These are phyloP conservation scores for Megathymus violae DNA, from an alignment of 1,140 invertebrate genomes.

Conservation along the genomic window DNA sequence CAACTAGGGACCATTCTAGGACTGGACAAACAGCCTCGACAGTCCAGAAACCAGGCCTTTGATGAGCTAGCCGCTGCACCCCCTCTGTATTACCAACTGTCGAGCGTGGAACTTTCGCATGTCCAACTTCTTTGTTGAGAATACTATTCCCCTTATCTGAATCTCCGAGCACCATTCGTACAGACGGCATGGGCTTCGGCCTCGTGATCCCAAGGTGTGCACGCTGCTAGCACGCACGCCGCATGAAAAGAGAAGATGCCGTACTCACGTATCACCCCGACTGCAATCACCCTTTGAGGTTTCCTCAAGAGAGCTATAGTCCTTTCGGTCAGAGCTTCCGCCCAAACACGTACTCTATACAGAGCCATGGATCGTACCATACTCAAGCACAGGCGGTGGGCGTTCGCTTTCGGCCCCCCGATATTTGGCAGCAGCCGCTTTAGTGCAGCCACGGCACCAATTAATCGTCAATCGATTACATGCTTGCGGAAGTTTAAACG, in stretches of 20 bases:
- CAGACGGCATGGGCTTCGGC: no score
- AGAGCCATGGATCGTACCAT: slow-evolving; percentile 3
- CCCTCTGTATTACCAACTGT: no score
- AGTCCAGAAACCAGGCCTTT: no score
- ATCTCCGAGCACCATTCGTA: no score
- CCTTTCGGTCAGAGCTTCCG: not conserved
- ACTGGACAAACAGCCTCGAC: no score
- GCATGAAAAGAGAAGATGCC: slow-evolving; percentile 8
- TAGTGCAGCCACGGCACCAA: slow-evolving; percentile 8
- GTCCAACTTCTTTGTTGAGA: no score
- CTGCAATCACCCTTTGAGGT: slow-evolving; percentile 5
- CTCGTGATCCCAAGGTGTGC: slow-evolving; percentile 1
- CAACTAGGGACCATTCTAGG: no score
- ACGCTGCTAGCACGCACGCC: not conserved
- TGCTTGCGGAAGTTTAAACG: slow-evolving; percentile 37
- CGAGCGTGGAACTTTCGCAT: no score
- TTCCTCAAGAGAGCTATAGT: not conserved
- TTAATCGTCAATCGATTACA: slow-evolving; percentile 20
- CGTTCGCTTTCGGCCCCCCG: not conserved
- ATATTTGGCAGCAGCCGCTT: slow-evolving; percentile 31
- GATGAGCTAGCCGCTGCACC: no score
- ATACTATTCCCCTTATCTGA: no score
- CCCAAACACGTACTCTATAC: no score
- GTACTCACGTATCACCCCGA: slow-evolving; percentile 6
- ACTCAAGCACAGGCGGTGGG: slow-evolving; percentile 5